A percentile compares a stretch with the other conserved stretches of the same genome.
Conservation (phyloP, 2,888 invertebrate species). For the Andrena marginata region DNA sequence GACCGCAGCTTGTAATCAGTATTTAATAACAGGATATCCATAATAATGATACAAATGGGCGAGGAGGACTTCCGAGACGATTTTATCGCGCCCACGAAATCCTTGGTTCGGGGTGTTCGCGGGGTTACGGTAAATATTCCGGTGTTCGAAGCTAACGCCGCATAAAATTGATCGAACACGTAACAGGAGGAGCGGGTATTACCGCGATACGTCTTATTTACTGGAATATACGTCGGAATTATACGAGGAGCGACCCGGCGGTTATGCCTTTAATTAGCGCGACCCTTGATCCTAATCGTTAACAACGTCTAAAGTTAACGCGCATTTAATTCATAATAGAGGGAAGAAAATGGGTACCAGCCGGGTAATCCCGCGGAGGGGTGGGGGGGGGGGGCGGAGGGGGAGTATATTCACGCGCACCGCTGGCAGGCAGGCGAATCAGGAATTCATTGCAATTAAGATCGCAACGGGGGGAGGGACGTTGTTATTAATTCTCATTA, state of each 20-base stretch:
- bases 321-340: constrained; percentile 64
- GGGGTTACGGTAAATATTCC: neutral
- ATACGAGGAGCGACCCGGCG: constrained; percentile 48
- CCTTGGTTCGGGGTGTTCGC: neutral
- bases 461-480: constrained; percentile 13
- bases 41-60: neutral
- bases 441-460: constrained; percentile 52
- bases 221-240: constrained; percentile 58
- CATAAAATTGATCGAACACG: constrained; percentile 9
- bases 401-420: constrained; percentile 7
- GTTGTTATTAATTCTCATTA: constrained; percentile 35
- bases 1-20: neutral
- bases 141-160: neutral
- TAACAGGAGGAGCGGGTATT: neutral
- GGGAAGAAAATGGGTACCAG: constrained; percentile 4
- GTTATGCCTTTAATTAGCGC: constrained; percentile 59
- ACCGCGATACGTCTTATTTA: constrained; percentile 39
- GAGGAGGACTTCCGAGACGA: neutral
- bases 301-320: constrained; percentile 58
- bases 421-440: constrained; percentile 37
- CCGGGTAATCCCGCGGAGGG: neutral
- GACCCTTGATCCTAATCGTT: constrained; percentile 64
- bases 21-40: neutral
- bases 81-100: neutral
- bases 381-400: neutral